These are phyloP conservation scores for Ormyrus labotus DNA, from an alignment of 2,888 invertebrate species.

Conservation along the genomic window DNA sequence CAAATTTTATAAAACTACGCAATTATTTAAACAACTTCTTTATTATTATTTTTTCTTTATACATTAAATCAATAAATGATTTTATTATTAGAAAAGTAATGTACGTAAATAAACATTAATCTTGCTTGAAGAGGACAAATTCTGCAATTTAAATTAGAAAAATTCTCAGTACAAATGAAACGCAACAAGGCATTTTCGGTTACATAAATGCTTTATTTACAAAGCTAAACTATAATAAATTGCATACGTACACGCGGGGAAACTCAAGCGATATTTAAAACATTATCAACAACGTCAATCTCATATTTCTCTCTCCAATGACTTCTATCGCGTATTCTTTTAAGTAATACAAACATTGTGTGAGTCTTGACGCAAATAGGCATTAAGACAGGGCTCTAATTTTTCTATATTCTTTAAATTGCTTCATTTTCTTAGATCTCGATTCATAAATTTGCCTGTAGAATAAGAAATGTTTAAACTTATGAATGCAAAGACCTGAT, in stretches of 20 bases:
- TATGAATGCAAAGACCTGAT: too few relatives aligned
- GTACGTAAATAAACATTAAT: neutral
- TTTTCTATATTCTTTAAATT: neutral
- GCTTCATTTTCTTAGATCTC: neutral
- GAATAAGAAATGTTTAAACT: neutral
- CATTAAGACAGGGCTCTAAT: neutral
- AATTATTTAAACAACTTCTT: constrained; percentile 3
- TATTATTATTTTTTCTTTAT: constrained; percentile 27
- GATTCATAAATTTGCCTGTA: too few relatives aligned
- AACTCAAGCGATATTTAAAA: constrained; percentile 70
- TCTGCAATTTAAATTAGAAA: constrained; percentile 32
- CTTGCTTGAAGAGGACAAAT: constrained; percentile 1
- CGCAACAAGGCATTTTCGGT: constrained; percentile 40
- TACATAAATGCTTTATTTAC: constrained; percentile 45
- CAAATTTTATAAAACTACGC: too few relatives aligned
- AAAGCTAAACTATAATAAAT: constrained; percentile 43
- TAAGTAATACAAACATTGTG: neutral
- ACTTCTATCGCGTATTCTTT: neutral
- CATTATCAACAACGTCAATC: constrained; percentile 39
- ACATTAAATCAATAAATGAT: constrained; percentile 21
- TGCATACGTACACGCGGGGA: constrained; percentile 63
- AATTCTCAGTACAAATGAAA: constrained; percentile 46
- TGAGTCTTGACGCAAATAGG: constrained; percentile 6
- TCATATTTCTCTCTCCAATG: constrained; percentile 31
- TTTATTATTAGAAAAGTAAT: constrained; percentile 14